Conservation (phyloP, 2,888 invertebrate species). For the Brenthis daphne region DNA sequence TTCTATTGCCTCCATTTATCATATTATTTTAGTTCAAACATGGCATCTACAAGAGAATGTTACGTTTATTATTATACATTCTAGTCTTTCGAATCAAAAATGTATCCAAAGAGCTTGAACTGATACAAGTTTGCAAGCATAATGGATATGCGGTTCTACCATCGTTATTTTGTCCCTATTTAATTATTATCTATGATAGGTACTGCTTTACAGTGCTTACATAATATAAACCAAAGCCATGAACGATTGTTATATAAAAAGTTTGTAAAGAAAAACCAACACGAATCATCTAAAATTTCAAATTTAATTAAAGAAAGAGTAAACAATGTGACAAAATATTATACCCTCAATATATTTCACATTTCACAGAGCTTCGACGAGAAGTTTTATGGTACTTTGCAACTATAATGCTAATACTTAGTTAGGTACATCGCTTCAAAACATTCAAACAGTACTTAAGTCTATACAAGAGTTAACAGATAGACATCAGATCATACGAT, state of each 20-base stretch:
- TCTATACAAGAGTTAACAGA: constrained; percentile 5
- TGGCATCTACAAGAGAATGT: no score
- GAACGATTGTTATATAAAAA: background rate
- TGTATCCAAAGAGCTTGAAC: no score
- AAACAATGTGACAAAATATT: background rate
- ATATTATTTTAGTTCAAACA: no score
- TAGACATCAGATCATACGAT: constrained; percentile 3
- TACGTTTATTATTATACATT: no score
- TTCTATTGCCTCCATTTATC: no score
- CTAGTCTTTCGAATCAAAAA: no score
- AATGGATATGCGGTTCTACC: no score
- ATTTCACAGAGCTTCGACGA: background rate
- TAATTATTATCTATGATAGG: no score
- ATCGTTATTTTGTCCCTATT: no score
- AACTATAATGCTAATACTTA: background rate
- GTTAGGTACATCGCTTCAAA: background rate
- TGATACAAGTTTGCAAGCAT: no score
- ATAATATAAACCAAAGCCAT: background rate
- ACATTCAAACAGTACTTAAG: background rate
- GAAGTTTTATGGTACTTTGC: background rate
- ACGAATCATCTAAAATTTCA: constrained; percentile 3
- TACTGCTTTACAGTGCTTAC: no score
- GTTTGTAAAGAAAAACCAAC: background rate
- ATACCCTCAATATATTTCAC: background rate
- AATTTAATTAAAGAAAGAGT: constrained; percentile 6